Percentiles rank a stretch among this genome's conserved stretches.
These are phyloP conservation scores for Tympanoctomys barrerae DNA, from an alignment of 2,797 vertebrate genomes.

Conservation along the genomic window DNA sequence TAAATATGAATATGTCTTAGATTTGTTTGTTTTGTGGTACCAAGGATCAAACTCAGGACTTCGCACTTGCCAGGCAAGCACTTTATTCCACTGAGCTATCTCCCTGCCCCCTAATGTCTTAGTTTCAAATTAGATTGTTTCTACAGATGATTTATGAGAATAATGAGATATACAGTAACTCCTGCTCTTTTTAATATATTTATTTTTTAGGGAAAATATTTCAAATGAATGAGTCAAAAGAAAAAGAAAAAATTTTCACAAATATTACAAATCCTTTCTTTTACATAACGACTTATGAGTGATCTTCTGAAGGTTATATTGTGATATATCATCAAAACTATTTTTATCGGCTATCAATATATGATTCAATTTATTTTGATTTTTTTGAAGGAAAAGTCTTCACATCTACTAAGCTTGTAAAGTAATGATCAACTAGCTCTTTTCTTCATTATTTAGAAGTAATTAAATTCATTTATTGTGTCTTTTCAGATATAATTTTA, in stretches of 20 bases:
- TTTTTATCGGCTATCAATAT: not conserved
- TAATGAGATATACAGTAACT: not conserved
- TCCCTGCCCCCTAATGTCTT: not conserved
- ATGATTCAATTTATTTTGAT: not conserved
- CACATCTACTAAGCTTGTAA: not conserved
- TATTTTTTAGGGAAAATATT: not conserved
- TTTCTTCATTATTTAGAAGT: not conserved
- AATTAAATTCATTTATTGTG: not conserved
- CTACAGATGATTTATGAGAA: not conserved
- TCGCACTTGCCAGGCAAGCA: too few species aligned
- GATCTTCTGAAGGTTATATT: not conserved
- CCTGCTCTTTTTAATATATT: not conserved
- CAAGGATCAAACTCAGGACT: too few species aligned
- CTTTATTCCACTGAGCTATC: too few species aligned
- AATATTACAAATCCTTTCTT: not conserved
- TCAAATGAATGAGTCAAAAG: not conserved
- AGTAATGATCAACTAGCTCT: not conserved
- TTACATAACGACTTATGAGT: not conserved
- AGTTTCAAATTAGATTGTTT: not conserved
- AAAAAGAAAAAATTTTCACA: not conserved
- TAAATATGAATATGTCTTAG: not conserved
- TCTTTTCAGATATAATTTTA: not conserved
- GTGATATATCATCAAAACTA: not conserved
- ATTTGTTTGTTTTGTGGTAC: too few species aligned
- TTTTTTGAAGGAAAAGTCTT: not conserved